These are phyloP conservation scores for Leptinotarsa haldemani DNA, from an alignment of 2,888 invertebrate species.

Conservation along the genomic window DNA sequence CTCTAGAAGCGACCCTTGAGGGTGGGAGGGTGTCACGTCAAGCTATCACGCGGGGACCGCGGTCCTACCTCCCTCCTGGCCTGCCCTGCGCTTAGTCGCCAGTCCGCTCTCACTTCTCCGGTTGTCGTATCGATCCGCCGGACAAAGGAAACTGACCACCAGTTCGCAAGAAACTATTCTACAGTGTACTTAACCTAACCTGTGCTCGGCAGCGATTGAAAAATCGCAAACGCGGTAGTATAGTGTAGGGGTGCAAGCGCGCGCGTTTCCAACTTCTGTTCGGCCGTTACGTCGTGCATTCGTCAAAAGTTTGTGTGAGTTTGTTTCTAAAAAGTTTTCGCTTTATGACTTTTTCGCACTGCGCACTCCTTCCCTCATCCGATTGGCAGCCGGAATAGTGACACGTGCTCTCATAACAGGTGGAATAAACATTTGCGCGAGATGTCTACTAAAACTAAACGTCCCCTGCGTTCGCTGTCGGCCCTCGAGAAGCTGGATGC, in stretches of 20 bases:
- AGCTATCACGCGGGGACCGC: conserved; percentile 67
- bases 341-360: conserved; percentile 59
- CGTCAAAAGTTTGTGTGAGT: conserved; percentile 59
- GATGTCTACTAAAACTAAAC: conserved; percentile 79
- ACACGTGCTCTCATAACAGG: conserved; percentile 52
- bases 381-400: conserved; percentile 55
- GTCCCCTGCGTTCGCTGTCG: conserved; percentile 81
- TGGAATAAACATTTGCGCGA: conserved; percentile 13
- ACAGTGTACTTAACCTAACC: conserved; percentile 22
- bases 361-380: conserved; percentile 56
- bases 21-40: conserved; percentile 73
- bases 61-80: conserved; percentile 56
- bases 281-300: conserved; percentile 48
- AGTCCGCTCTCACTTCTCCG: conserved; percentile 61
- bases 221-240: neutral
- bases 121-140: conserved; percentile 64
- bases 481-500: conserved; percentile 84
- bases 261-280: conserved; percentile 35
- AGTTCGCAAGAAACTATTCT: conserved; percentile 60
- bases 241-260: conserved; percentile 14
- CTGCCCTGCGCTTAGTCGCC: conserved; percentile 57
- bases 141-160: conserved; percentile 70
- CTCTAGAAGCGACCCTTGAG: conserved; percentile 50
- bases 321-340: conserved; percentile 56
- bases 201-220: no score